Evolutionary conservation across 2,888 invertebrate genomes (phyloP).

Genomic region (Chloroclystis v-ata): DNA sequence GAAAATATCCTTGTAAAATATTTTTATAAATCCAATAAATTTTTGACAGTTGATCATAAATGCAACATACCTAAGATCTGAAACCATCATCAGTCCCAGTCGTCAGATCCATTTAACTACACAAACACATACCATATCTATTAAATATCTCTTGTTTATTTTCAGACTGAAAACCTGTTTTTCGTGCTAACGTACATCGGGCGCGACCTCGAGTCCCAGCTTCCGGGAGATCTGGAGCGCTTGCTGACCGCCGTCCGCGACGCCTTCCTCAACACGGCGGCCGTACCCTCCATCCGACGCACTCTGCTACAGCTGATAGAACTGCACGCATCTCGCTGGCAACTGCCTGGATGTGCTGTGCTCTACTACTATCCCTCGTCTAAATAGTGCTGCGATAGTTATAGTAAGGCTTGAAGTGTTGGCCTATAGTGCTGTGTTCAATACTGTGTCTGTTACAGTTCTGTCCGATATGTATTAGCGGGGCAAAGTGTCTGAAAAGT

Average conservation of each 20-base stretch:
- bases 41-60: too few species aligned
- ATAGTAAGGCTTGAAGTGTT: neutral
- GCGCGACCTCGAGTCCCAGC: conserved; percentile 88
- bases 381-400: conserved; percentile 48
- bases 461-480: too few species aligned
- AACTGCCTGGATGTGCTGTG: conserved; percentile 91
- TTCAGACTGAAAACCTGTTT: conserved; percentile 90
- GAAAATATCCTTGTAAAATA: too few species aligned
- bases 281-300: conserved; percentile 86
- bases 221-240: conserved; percentile 88
- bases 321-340: conserved; percentile 93
- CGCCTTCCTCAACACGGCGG: conserved; percentile 87
- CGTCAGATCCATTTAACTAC: too few species aligned
- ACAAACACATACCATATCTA: too few species aligned
- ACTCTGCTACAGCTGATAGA: conserved; percentile 93
- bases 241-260: conserved; percentile 89
- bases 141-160: neutral
- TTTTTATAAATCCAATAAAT: too few species aligned
- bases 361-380: conserved; percentile 90
- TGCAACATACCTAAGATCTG: too few species aligned
- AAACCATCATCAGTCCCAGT: too few species aligned
- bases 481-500: too few species aligned
- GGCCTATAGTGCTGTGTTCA: conserved; percentile 55
- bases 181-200: conserved; percentile 93
- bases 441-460: conserved; percentile 82